A percentile compares a stretch with the other conserved stretches of the same genome.
phyloP scores from a whole-genome alignment of 2,113 vertebrate species.

The Cyanistes caeruleus region DNA sequence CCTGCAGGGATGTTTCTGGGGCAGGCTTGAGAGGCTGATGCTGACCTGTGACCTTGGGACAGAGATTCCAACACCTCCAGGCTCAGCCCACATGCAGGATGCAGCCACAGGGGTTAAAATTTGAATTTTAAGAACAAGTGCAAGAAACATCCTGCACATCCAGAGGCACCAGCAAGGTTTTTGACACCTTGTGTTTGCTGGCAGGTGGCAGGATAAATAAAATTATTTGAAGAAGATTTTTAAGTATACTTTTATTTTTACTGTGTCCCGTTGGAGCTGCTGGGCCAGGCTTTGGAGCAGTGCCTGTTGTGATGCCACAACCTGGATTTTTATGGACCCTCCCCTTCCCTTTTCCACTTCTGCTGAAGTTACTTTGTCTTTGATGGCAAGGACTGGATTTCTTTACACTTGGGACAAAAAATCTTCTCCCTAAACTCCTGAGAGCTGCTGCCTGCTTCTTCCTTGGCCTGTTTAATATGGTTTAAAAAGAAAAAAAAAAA shows the following conservation, averaged over 20 bases:
- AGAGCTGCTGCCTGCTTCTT: slow-evolving; percentile 45
- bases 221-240: neutral
- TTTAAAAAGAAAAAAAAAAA: neutral
- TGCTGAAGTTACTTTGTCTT: neutral
- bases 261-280: neutral
- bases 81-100: neutral
- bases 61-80: accelerated
- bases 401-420: neutral
- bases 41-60: neutral
- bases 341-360: neutral
- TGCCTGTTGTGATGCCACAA: neutral
- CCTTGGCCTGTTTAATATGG: slow-evolving; percentile 29
- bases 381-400: neutral
- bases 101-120: neutral
- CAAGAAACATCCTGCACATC: neutral
- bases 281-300: neutral
- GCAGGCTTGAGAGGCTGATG: neutral
- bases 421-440: slow-evolving; percentile 16
- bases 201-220: neutral
- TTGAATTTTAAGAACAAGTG: neutral
- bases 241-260: neutral
- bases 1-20: accelerated
- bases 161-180: neutral
- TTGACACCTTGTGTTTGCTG: neutral
- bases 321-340: neutral